Base-by-base conservation (phyloP, 2,113 vertebrate species). In the Pagrus major region DNA sequence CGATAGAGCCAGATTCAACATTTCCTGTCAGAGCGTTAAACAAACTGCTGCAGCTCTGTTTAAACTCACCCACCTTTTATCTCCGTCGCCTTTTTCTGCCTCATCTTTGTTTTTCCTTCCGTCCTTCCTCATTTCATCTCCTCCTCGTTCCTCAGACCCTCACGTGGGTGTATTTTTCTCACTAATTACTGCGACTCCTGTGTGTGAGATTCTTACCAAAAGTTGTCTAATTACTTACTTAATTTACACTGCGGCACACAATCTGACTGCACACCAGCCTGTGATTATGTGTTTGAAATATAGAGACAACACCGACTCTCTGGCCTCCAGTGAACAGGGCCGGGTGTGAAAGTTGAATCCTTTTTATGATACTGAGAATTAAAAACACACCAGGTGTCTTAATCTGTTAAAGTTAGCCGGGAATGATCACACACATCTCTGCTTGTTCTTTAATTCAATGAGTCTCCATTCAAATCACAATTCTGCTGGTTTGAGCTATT, bases 1-100 rank as follows among this genome's bases (percentile, higher is more conserved):
- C 27, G 60, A 86, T 61, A 49, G n/a, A 65, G 58, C 58, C 81
- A 23, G 29, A 78, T 78, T 67, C 79, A 83, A 76, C 71, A 68
- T 61, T 76, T 67, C 59, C 76, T 64, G 81, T 72, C 81, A 33
- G 71, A 56, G 49, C 21, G 63, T 81, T 83, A 72, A 85, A 83
- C 80, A 81, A 84, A 80, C 64, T 0, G 20, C 71, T 42, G 63
- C 58, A 29, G 64, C 80, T 59, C 55, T 11, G 10, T 35, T 73
- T 25, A 9, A 21, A 64, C 83, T 18, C 11, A n/a, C 7, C 11
- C 60, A 55, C 65, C 16, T 31, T 56, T 61, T 52, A 72, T 77
- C 52, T 73, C n/a, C 9, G 1, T 12, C 47, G 20, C 18, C n/a
- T 44, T 51, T 52, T 65, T 68, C 37, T 27, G 5, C 18, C 41